Evolutionary conservation across 2,888 invertebrate genomes (phyloP), one percentile per base, ranked within the genome.

Genomic region (Phengaris alcon): DNA sequence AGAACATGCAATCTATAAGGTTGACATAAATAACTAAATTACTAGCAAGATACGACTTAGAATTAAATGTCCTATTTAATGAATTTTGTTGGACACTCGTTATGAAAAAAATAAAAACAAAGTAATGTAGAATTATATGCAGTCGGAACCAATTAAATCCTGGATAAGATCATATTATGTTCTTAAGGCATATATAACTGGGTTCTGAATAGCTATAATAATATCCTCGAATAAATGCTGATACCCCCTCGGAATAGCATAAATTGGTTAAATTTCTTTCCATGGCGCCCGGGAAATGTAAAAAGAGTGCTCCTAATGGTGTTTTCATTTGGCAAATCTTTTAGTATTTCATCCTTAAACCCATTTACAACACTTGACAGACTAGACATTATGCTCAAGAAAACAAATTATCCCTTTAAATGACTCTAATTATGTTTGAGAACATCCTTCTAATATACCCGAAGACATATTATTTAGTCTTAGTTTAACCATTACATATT

Each of bases 381-480:
- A 77, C 86, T 86, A 88, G 88, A 88, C 87, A 86, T 87, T 85
- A 89, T 84, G 84, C 83, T 83, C 84, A 86, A 85, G 86, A 87
- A 88, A 89, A 89, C 88, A 89, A 88, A 89, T 90, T 89, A 89
- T 85, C 84, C 83, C 78, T 83, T 84, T 84, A 87, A 81, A 83
- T 88, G 85, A 84, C 82, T 83, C 86, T 88, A 88, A 89, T 90
- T 88, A 88, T 84, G 82, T 84, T 84, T 83, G 84, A 85, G 85
- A 57, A 54, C 85, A 86, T 85, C 85, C 82, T 85, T 85, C 84
- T 83, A 82, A 83, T 83, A 78, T 79, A 84, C 83, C 79, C 82
- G 79, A 80, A 80, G 82, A 84, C 82, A 82, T 84, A 82, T 35
- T 35, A 35, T 85, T 85, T 12, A 52, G 9, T 72, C 51, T 51